phyloP scores from a whole-genome alignment of 2,888 invertebrate species.

The Cataglyphis livida region DNA sequence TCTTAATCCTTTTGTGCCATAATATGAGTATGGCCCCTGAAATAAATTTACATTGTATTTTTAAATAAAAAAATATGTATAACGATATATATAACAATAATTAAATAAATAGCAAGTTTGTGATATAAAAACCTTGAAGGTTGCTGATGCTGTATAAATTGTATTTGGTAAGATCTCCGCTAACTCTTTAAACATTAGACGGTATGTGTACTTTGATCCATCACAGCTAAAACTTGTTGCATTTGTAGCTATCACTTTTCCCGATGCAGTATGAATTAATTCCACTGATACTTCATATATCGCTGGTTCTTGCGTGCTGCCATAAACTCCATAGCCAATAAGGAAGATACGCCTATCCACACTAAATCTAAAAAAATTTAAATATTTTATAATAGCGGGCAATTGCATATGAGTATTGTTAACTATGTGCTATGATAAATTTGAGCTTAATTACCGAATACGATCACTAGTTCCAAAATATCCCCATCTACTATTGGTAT shows the following conservation, averaged over 20 bases:
- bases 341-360: constrained; percentile 93
- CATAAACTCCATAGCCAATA: constrained; percentile 94
- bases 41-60: constrained; percentile 68
- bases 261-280: constrained; percentile 91
- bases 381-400: background rate
- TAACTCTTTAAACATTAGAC: constrained; percentile 94
- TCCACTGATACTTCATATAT: constrained; percentile 93
- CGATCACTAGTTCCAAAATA: constrained; percentile 94
- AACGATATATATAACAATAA: background rate
- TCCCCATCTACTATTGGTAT: constrained; percentile 93
- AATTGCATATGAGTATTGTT: background rate
- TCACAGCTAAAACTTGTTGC: constrained; percentile 92
- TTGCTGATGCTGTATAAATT: constrained; percentile 93
- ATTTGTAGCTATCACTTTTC: constrained; percentile 91
- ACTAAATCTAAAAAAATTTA: constrained; percentile 88
- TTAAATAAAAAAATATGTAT: background rate
- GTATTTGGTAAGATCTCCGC: constrained; percentile 92
- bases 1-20: constrained; percentile 93
- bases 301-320: constrained; percentile 92
- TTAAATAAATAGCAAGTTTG: constrained; percentile 15
- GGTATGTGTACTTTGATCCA: constrained; percentile 92
- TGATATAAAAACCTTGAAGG: constrained; percentile 87
- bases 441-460: constrained; percentile 87
- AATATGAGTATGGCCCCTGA: constrained; percentile 95
- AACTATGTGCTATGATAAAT: background rate